Evolutionary conservation across 1,140 invertebrate genomes (phyloP).

Genomic region (Anoplophora glabripennis): DNA sequence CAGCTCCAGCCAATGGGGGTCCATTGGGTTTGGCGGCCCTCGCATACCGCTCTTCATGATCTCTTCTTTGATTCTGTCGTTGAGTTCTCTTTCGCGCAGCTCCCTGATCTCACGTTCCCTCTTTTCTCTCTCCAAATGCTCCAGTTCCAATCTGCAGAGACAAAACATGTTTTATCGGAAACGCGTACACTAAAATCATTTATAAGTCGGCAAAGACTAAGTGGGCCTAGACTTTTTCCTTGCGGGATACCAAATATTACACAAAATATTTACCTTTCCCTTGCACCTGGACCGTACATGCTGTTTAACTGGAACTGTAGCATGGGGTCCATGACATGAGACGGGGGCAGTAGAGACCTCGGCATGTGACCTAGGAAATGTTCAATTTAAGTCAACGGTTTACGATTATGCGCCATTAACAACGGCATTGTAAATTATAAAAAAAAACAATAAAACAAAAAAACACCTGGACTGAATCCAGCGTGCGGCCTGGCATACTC

Average conservation of each 20-base stretch:
- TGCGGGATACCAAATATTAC: too few relatives aligned
- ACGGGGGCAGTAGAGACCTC: conserved; percentile 53
- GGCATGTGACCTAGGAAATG: conserved; percentile 40
- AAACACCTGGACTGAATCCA: conserved; percentile 68
- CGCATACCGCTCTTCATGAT: conserved; percentile 63
- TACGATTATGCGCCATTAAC: not conserved
- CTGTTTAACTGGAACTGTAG: conserved; percentile 66
- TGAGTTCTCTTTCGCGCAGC: conserved; percentile 78
- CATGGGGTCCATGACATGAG: conserved; percentile 73
- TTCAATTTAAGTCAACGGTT: not conserved
- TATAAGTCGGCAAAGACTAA: too few relatives aligned
- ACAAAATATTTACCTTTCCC: conserved; percentile 57
- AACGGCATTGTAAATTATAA: not conserved
- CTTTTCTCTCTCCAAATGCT: conserved; percentile 80
- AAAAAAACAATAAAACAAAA: not conserved
- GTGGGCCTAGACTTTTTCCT: too few relatives aligned
- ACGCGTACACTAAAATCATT: too few relatives aligned
- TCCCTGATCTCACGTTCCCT: conserved; percentile 81
- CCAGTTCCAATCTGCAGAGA: conserved; percentile 61
- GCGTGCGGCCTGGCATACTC: conserved; percentile 88
- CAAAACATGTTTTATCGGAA: too few relatives aligned
- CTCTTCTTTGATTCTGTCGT: conserved; percentile 76
- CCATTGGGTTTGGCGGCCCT: conserved; percentile 64
- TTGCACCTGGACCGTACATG: conserved; percentile 71
- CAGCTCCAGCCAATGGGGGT: conserved; percentile 85